Base-by-base conservation (phyloP, 2,797 vertebrate species). In the Anniella stebbinsi region DNA sequence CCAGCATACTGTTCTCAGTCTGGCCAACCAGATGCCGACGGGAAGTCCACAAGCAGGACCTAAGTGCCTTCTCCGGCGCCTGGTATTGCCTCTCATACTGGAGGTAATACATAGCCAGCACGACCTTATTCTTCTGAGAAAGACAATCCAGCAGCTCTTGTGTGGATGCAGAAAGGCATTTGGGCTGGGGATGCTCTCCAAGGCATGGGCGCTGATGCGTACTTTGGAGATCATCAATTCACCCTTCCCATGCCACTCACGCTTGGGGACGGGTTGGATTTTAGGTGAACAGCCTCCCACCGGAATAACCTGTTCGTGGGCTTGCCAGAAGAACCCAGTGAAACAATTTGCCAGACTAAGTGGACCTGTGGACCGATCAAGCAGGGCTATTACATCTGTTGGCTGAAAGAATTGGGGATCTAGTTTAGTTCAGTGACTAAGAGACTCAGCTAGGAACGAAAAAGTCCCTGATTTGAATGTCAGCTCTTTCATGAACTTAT, bases 161-260 rank as follows among this genome's bases (percentile, higher is more conserved):
- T 4, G 6, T 21, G n/a, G 2, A 15, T 28, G 8, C 2, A 36
- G 28, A 66, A 38, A 21, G 3, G 1, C 23, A 57, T 1, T 13
- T 30, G 15, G 76, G 84, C 54, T 41, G 1, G 2, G 15, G 84
- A 33, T 7, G n/a, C 4, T 0, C 0, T 45, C 63, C 0, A 0
- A 6, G 28, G 30, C n/a, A 11, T 17, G 81, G 48, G 2, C 1
- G 41, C 51, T 51, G 38, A 1, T 0, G 28, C 75, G 30, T 63
- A 57, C 0, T 30, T 11, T 1, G 12, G 15, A 33, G 5, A 75
- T 0, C 3, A 15, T n/a, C 1, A 0, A 7, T 51, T 57, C 38
- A 48, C 0, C 0, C 1, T 5, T 6, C 1, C 0, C n/a, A 23
- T 6, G n/a, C n/a, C n/a, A n/a, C n/a, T n/a, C n/a, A n/a, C n/a